Base-by-base conservation (phyloP, 2,888 invertebrate species). In the Galeruca laticollis region DNA sequence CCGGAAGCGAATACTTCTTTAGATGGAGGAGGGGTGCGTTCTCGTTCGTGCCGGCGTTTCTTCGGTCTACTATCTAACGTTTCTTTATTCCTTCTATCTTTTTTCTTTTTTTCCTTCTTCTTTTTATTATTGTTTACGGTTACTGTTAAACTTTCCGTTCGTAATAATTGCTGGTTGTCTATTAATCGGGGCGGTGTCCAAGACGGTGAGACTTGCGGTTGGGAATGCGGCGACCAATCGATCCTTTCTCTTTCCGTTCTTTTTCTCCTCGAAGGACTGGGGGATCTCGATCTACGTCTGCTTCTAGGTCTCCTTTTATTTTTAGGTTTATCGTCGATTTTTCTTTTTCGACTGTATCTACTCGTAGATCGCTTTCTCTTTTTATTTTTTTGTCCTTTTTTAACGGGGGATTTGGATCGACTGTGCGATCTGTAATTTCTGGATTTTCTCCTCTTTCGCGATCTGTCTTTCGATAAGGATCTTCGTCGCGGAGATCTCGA, bases 1-100 rank as follows among this genome's bases (percentile, higher is more conserved):
- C 96, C 96, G 11, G 96, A 95, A 0, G 96, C 95, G 83, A 95
- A 96, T 2, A 97, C 95, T 86, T 96, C 96, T 84, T 96, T 96
- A 2, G 93, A 93, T 0, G 94, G 93, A 62, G 88, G 89, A n/a
- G 88, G 88, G 0, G 89, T 89, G 51, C 84, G 79, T 57, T 85
- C 84, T 21, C 79, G 78, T 31, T 85, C 80, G 63, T 83, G 83
- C 43, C 86, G 78, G 75, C 86, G 86, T 56, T 85, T 86, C 37
- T 84, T 72, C 71, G 75, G 66, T 60, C 73, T 76, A 59, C 70
- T 81, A 78, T 79, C 82, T 78, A 70, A 63, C 64, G 43, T 72
- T 79, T 70, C 75, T 79, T 69, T 69, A 76, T 67, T 80, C 80
- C 69, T 73, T 61, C 76, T 81, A 77, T 69, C 76, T 76, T 68